Base-by-base conservation (phyloP, 2,113 vertebrate species). In the Clarias macrocephalus region DNA sequence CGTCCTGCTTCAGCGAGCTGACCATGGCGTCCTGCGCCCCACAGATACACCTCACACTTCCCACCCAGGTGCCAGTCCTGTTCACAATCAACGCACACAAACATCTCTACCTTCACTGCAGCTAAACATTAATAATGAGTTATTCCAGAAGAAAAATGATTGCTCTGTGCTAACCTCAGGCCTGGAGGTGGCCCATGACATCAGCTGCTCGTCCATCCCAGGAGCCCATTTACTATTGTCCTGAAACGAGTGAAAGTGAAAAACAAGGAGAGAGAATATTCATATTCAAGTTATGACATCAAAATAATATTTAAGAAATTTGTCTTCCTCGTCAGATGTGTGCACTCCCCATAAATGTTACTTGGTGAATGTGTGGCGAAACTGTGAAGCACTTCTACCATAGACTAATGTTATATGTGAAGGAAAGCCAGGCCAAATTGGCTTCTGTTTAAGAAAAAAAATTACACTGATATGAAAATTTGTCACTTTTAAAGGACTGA, bases 51-150 rank as follows among this genome's bases (percentile, higher is more conserved):
- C 0, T 99, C 97, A 88, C 98, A 99, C 93, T 98, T 99, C 73
- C 98, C 98, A 86, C 98, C 98, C 3, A 99, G 95, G 89, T 99
- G 98, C 98, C 98, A 99, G 88, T 99, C 98, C 98, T 99, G 86
- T 13, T 88, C 62, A 92, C 3, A 25, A 28, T 33, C 28, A 19
- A 57, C n/a, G 57, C 54, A 80, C 54, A 80, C 10, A 52, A 3
- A 57, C 28, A 0, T 21, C 77, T 59, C 77, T 19, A 28, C 1
- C n/a, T 30, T 9, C 9, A 13, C 2, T 30, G 19, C 21, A 79
- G 23, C 3, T 76, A n/a, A 28, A 56, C 15, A 19, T 8, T 19
- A 15, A 28, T 57, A 25, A 79, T 7, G 2, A 33, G 19, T 3
- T 7, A 73, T 8, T 86, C 28, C 59, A 19, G 18, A 52, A 28